Base-by-base conservation (phyloP, 2,797 vertebrate genomes). In the Tadarida brasiliensis region DNA sequence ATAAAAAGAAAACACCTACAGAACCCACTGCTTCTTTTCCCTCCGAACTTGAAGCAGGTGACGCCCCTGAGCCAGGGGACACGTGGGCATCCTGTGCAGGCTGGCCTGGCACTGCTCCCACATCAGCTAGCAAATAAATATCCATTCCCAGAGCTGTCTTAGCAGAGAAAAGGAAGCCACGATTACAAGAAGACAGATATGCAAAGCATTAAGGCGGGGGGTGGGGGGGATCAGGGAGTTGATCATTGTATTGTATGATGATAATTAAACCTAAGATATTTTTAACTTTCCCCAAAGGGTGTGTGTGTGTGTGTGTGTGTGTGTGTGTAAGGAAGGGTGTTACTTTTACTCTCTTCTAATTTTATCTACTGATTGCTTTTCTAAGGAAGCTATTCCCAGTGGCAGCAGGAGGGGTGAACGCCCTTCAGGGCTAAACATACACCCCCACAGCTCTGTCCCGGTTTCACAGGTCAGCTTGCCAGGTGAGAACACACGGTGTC, bases 341-440 rank as follows among this genome's bases (percentile, higher is more conserved):
- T 92, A 39, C 39, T 44, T 44, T 44, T 44, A 4, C 39, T 44
- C 39, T 44, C 39, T 44, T 44, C 39, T 44, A 44, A 44, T 44
- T 44, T 14, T 14, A 51, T 51, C 70, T 77, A 57, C 77, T 93
- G 85, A 96, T 87, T 86, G 88, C 74, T 97, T 94, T 96, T 92
- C 91, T 59, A 82, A 94, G 54, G 67, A 87, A 96, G 81, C 68
- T 94, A 73, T 83, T 97, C 51, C 61, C 87, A 77, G 82, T 91
- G 91, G 91, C 87, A 94, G 63, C 68, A 17, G 68, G 81, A 77
- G 90, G 65, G 71, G 56, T 59, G 87, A 90, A 77, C 30, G 63
- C 68, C 80, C 94, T 80, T 67, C 90, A 92, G 96, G 94, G 81
- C 71, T 44, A 94, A 92, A 93, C 68, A 67, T 95, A 94, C 92